A percentile compares a stretch with the other conserved stretches of the same genome.
phyloP scores from a whole-genome alignment of 2,113 vertebrate genomes.

The Orycteropus afer region DNA sequence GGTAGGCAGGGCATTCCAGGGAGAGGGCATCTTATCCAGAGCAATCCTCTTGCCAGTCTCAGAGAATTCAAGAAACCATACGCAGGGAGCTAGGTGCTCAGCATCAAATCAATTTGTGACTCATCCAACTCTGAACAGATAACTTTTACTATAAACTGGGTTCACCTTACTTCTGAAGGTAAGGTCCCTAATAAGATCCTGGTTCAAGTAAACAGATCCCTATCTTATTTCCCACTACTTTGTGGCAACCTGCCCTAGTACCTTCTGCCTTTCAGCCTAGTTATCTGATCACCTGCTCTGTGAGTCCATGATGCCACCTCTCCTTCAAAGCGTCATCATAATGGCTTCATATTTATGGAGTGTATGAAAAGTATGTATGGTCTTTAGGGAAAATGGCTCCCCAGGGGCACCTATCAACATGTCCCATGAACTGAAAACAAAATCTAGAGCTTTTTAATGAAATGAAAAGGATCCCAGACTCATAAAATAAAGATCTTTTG shows the following conservation, averaged over 20 bases:
- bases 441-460: not conserved
- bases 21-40: not conserved
- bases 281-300: not conserved
- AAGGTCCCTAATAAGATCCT: not conserved
- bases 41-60: not conserved
- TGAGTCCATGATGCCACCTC: not conserved
- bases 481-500: slow-evolving; percentile 12
- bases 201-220: not conserved
- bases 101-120: not conserved
- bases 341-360: not conserved
- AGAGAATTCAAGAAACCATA: not conserved
- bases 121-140: not conserved
- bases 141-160: not conserved
- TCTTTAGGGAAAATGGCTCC: not conserved
- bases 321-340: not conserved
- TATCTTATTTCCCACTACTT: slow-evolving; percentile 27
- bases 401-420: not conserved
- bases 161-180: not conserved
- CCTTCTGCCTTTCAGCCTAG: not conserved
- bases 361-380: not conserved
- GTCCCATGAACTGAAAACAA: not conserved
- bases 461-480: not conserved
- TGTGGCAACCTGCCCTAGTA: not conserved
- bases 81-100: not conserved
- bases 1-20: not conserved